Evolutionary conservation across 37 sponge, comb jelly and placozoan species (phyloP), one percentile per base, ranked within the genome.

Genomic region (Halichondria panicea): DNA sequence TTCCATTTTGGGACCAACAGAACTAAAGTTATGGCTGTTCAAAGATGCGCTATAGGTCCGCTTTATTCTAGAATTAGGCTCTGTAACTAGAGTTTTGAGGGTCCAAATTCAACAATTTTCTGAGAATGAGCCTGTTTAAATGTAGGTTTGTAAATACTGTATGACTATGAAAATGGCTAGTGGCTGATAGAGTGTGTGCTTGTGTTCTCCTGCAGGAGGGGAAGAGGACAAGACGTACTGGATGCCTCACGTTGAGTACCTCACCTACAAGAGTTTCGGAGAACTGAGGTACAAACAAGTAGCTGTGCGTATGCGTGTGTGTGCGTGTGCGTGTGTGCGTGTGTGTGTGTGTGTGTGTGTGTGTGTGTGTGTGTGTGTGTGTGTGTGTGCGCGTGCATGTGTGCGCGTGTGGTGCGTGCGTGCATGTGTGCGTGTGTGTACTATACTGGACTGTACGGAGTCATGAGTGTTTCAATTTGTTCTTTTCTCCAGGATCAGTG

Each of bases 401-500:
- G 56, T 75, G 63, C 2, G 24, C 41, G 36, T 18, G n/a, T n/a
- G n/a, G n/a, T n/a, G n/a, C n/a, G n/a, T n/a, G n/a, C n/a, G n/a
- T n/a, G n/a, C n/a, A n/a, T n/a, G n/a, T n/a, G n/a, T n/a, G n/a
- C n/a, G n/a, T n/a, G n/a, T n/a, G n/a, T n/a, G n/a, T n/a, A n/a
- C n/a, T n/a, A n/a, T n/a, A n/a, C n/a, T n/a, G n/a, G n/a, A n/a
- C n/a, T n/a, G n/a, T n/a, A n/a, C n/a, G n/a, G n/a, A n/a, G n/a
- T 25, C 32, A 9, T 68, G 30, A 43, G 70, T 58, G 62, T 61
- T 27, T 21, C 6, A 19, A 4, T 35, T 18, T 77, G 45, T 13
- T 33, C 4, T 67, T 43, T 4, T 41, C 25, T 55, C 34, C 71
- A 89, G 96, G 54, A 89, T 96, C 24, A 50, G 35, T 32, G 93